Conservation (phyloP, 2,888 invertebrate genomes). For the Apamea sordens region DNA sequence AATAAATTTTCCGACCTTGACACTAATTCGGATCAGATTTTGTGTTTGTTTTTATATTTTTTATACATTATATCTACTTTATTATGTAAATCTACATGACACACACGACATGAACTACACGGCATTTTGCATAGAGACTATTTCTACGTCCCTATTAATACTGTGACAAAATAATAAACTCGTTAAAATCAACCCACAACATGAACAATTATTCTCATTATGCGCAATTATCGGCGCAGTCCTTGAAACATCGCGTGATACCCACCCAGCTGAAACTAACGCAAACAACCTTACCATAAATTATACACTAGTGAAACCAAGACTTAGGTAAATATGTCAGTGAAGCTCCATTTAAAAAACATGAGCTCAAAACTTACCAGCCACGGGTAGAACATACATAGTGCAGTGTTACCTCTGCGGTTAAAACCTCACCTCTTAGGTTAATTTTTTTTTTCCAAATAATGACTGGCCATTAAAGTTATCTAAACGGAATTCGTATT, state of each 20-base stretch:
- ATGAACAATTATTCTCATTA: slow-evolving; percentile 46
- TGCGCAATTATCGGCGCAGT: slow-evolving; percentile 28
- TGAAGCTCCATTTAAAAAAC: not conserved
- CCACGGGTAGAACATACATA: not conserved
- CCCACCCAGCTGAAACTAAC: slow-evolving; percentile 27
- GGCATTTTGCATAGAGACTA: too few relatives aligned
- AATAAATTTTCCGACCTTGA: not conserved
- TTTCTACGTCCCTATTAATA: not conserved
- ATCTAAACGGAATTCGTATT: too few relatives aligned
- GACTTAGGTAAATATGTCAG: not conserved
- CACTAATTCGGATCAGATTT: not conserved
- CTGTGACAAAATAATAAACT: slow-evolving; percentile 4
- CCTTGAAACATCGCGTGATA: slow-evolving; percentile 57
- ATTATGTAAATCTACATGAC: not conserved
- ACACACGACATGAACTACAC: too few relatives aligned
- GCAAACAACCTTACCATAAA: slow-evolving; percentile 31
- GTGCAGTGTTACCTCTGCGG: too few relatives aligned
- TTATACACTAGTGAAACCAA: slow-evolving; percentile 17
- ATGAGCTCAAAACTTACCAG: slow-evolving; percentile 16
- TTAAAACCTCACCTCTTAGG: too few relatives aligned
- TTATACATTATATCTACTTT: not conserved
- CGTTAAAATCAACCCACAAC: slow-evolving; percentile 4
- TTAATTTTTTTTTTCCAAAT: too few relatives aligned
- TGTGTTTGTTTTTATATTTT: too few relatives aligned
- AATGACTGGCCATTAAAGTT: too few relatives aligned